Evolutionary conservation across 2,888 invertebrate genomes (phyloP).

Genomic region (Cabera pusaria): DNA sequence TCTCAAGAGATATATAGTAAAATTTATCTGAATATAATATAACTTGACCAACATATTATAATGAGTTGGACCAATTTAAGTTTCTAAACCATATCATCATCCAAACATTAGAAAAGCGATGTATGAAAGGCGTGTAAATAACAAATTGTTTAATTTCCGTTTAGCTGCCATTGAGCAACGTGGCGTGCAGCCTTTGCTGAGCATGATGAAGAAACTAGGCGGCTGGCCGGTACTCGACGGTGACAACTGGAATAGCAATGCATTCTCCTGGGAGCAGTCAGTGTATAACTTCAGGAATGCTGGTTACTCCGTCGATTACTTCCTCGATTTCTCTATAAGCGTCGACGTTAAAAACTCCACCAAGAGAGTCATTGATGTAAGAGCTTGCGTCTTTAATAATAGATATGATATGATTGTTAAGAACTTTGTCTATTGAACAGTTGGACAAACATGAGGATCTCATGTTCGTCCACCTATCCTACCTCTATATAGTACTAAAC

Average conservation of each 20-base stretch:
- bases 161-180: slow-evolving; percentile 91
- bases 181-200: slow-evolving; percentile 88
- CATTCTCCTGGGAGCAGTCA: slow-evolving; percentile 92
- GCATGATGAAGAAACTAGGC: slow-evolving; percentile 90
- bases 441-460: too few species aligned
- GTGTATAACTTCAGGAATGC: slow-evolving; percentile 90
- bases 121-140: too few species aligned
- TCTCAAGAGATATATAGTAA: too few species aligned
- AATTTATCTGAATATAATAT: too few species aligned
- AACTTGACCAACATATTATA: too few species aligned
- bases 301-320: slow-evolving; percentile 95
- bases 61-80: too few species aligned
- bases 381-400: slow-evolving; percentile 41
- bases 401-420: too few species aligned
- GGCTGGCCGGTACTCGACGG: slow-evolving; percentile 97
- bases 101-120: too few species aligned
- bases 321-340: slow-evolving; percentile 94
- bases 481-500: too few species aligned
- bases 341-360: slow-evolving; percentile 95
- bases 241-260: slow-evolving; percentile 86
- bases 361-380: slow-evolving; percentile 92
- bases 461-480: too few species aligned
- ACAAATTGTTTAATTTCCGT: slow-evolving; percentile 1
- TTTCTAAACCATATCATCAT: too few species aligned
- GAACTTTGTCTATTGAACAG: too few species aligned